Conservation (phyloP, 53 echinoderm and acorn worm species). For the Crossaster papposus region DNA sequence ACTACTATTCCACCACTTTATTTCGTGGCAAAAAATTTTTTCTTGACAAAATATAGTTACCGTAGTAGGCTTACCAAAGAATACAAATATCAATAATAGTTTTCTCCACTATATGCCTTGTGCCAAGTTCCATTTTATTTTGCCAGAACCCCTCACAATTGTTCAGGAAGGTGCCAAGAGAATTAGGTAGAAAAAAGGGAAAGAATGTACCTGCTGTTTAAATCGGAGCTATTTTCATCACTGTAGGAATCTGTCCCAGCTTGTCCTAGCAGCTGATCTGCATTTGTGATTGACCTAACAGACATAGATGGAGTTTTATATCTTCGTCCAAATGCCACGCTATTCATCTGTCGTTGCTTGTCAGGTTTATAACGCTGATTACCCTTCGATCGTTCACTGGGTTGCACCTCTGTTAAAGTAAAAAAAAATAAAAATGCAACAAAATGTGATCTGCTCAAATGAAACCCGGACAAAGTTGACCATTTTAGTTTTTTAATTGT, state of each 20-base stretch:
- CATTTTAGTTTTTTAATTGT: too few species aligned
- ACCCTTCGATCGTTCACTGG: conserved; percentile 69
- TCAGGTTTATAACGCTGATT: conserved; percentile 70
- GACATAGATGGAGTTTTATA: conserved; percentile 35
- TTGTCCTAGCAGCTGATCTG: conserved; percentile 25
- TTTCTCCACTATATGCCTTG: too few species aligned
- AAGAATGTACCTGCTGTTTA: background rate
- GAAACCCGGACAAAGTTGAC: too few species aligned
- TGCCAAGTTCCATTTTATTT: too few species aligned
- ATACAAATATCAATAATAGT: too few species aligned
- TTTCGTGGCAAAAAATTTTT: too few species aligned
- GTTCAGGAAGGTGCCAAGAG: too few species aligned
- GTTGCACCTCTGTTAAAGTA: conserved; percentile 70
- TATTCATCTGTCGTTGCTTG: conserved; percentile 70
- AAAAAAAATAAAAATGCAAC: background rate
- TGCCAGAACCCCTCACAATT: too few species aligned
- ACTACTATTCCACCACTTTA: too few species aligned
- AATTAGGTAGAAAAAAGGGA: too few species aligned
- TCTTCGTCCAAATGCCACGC: conserved; percentile 87
- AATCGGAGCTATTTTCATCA: background rate
- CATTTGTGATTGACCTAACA: conserved; percentile 54
- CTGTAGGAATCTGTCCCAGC: background rate
- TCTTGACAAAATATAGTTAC: too few species aligned
- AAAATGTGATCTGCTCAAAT: background rate
- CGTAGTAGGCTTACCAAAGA: too few species aligned